These are phyloP conservation scores for Siniperca chuatsi DNA, from an alignment of 2,113 vertebrate species.

Conservation along the genomic window DNA sequence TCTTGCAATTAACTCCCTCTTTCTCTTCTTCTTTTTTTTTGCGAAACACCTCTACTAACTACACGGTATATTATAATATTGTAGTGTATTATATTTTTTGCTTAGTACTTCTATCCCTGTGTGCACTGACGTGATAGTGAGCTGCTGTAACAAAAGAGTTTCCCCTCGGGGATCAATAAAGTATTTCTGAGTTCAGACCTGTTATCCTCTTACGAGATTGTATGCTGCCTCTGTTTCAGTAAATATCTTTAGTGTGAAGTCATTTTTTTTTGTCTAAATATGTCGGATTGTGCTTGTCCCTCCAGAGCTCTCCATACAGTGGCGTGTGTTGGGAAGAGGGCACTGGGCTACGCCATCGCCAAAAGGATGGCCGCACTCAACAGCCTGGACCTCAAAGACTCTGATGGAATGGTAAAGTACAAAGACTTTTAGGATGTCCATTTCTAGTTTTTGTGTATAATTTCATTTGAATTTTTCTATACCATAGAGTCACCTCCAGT, in stretches of 20 bases:
- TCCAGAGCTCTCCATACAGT: slow-evolving; percentile 86
- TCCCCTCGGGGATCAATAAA: no score
- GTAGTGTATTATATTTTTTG: no score
- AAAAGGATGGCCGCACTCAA: slow-evolving; percentile 81
- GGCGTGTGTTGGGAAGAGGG: slow-evolving; percentile 85
- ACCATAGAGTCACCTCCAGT: no score
- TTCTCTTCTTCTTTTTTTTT: neutral
- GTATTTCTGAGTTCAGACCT: neutral
- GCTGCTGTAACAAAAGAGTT: no score
- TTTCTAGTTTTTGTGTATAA: neutral
- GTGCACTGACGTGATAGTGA: no score
- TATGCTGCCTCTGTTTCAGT: neutral
- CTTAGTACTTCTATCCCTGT: no score
- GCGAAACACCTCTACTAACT: neutral
- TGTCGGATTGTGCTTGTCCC: neutral
- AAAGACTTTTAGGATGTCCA: neutral
- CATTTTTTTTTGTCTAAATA: neutral
- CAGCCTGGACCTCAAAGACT: slow-evolving; percentile 85
- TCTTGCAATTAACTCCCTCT: neutral
- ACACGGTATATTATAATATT: neutral
- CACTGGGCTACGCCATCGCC: slow-evolving; percentile 83
- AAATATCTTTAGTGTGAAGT: neutral
- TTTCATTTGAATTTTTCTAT: neutral
- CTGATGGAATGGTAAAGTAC: slow-evolving; percentile 84
- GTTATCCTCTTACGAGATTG: neutral